Evolutionary conservation across 92 coral and sea anemone species (phyloP), one percentile per base, ranked within the genome.

Genomic region (Micromussa lordhowensis): DNA sequence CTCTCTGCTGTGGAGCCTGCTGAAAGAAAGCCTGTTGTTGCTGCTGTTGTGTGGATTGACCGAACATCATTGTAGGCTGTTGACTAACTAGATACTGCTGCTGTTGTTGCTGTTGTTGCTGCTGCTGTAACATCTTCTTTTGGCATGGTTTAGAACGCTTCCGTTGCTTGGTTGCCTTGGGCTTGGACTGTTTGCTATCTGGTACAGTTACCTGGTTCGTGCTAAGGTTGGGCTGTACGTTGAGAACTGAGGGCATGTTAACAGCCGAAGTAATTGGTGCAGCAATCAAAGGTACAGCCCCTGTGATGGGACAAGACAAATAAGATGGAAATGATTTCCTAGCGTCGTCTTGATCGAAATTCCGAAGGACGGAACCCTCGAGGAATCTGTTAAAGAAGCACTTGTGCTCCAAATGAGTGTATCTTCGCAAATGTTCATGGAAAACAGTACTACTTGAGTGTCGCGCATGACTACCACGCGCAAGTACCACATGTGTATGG

Each of bases 141-240:
- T 88, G n/a, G 82, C 84, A 87, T 32, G 15, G 88, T 72, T 77
- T 83, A 44, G 89, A 83, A 1, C 93, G 90, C 66, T 82, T 85
- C 10, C 89, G 85, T 44, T 86, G 94, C 32, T 91, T 90, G 13
- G 85, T 0, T 24, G 90, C 31, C 74, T 95, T 94, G 24, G 92
- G 26, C 59, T 93, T 95, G 26, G 90, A 30, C 40, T 95, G 95
- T 38, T 94, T 94, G 36, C 83, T 91, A 3, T 94, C 96, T 12
- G 94, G 78, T 28, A 91, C 78, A 34, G 91, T 76, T 28, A 78
- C 80, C 68, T 91, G 92, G 69, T 88, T 87, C 28, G 91, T 85
- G 34, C 91, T 77, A 12, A 89, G 85, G 36, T 78, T 86, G 40
- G 63, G 66, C 36, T 48, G 83, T 26, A 86, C 79, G 77, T 36